Conservation (phyloP, 64 coral and sea anemone species). For the Dendrophyllia cribrosa region DNA sequence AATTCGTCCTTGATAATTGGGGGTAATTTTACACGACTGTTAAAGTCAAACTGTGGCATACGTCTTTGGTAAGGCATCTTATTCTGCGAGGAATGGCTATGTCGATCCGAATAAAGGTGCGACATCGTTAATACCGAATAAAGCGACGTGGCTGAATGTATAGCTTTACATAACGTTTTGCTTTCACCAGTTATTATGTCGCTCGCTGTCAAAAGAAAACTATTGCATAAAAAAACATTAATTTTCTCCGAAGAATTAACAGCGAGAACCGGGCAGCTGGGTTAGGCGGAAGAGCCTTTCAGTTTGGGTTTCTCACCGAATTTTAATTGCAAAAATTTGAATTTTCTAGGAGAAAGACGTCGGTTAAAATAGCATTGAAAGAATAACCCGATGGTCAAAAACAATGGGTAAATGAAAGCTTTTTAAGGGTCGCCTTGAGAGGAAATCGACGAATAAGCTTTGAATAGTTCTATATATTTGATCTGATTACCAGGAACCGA, state of each 20-base stretch:
- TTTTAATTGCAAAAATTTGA: constrained; percentile 23
- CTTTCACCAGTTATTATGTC: not conserved
- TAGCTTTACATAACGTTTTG: not conserved
- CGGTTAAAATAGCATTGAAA: not conserved
- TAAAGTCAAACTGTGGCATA: constrained; percentile 47
- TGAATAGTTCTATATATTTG: not conserved
- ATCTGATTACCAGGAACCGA: constrained; percentile 19
- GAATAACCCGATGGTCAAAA: not conserved
- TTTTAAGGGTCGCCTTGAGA: not conserved
- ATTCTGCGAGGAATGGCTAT: not conserved
- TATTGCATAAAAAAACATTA: not conserved
- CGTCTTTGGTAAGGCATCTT: not conserved
- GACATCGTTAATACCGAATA: not conserved
- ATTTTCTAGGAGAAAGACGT: not conserved
- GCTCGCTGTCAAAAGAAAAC: not conserved
- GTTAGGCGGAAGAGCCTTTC: not conserved
- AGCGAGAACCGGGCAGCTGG: not conserved
- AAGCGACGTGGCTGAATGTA: not conserved
- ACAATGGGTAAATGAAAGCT: not conserved
- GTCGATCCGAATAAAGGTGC: not conserved
- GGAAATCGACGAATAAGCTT: not conserved
- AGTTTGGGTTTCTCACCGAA: not conserved
- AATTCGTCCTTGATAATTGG: constrained; percentile 68
- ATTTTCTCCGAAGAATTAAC: not conserved
- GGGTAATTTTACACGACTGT: constrained; percentile 64